Conservation (phyloP, 2,113 vertebrate genomes). For the Carollia perspicillata region DNA sequence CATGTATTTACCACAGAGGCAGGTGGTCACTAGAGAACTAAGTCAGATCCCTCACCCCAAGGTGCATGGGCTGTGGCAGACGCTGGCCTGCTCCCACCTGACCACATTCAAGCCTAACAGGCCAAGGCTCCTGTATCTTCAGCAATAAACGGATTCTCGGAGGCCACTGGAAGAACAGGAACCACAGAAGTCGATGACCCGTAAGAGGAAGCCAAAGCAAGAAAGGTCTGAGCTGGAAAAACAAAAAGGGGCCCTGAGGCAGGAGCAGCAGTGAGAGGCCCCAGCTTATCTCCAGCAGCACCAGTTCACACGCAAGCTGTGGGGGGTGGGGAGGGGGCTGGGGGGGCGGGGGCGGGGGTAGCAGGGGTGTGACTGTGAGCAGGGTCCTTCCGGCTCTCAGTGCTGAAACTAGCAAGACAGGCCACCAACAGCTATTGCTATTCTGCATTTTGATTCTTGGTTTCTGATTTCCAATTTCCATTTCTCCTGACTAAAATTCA, state of each 20-base stretch:
- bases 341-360: no score
- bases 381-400: neutral
- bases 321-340: no score
- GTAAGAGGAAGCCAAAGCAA: neutral
- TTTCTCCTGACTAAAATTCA: slow-evolving; percentile 5
- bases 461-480: slow-evolving; percentile 11
- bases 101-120: neutral
- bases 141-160: neutral
- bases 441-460: neutral
- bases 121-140: neutral
- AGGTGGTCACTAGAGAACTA: neutral
- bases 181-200: neutral
- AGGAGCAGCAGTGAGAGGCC: neutral
- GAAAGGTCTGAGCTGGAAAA: neutral
- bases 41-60: neutral
- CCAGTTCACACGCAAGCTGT: rapidly evolving
- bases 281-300: neutral
- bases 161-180: neutral
- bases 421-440: neutral
- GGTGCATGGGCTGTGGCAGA: neutral
- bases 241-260: neutral
- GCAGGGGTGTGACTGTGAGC: neutral
- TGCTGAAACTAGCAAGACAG: neutral
- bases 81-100: neutral
- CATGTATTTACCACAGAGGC: neutral